Percentiles rank a stretch among this genome's conserved stretches.
phyloP scores from a whole-genome alignment of 2,888 invertebrate genomes.

The Neuroscelio doddi region DNA sequence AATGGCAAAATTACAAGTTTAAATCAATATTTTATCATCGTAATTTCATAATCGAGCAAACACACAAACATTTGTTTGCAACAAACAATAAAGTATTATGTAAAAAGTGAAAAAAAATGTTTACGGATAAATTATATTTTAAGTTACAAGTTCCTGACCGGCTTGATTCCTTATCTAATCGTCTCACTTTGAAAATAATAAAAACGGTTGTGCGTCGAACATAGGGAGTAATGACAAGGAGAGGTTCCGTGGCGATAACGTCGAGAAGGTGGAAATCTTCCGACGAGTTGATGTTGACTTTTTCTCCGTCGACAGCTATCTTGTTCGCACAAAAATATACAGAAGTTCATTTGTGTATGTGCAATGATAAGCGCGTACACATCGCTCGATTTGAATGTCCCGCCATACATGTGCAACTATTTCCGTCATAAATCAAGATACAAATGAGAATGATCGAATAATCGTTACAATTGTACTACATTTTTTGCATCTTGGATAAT shows the following conservation, averaged over 20 bases:
- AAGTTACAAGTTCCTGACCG: no score
- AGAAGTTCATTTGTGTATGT: not conserved
- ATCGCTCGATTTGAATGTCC: constrained; percentile 6
- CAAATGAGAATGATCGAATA: not conserved
- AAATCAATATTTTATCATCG: no score
- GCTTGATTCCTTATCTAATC: constrained; percentile 54
- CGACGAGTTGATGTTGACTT: constrained; percentile 14
- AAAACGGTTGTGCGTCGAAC: constrained; percentile 26
- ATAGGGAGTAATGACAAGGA: constrained; percentile 55
- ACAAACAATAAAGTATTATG: no score
- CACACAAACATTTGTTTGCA: no score
- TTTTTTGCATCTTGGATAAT: no score
- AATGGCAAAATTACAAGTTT: no score
- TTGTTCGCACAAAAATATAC: constrained; percentile 6
- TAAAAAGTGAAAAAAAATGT: no score
- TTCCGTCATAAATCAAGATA: constrained; percentile 12
- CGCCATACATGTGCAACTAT: not conserved
- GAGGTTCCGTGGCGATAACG: constrained; percentile 23
- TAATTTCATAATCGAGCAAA: no score
- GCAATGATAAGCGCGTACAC: constrained; percentile 1
- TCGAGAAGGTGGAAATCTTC: constrained; percentile 48
- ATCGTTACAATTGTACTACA: not conserved
- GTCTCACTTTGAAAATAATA: constrained; percentile 42
- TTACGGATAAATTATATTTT: no score
- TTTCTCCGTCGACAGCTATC: constrained; percentile 4